These are phyloP conservation scores for Patella caerulea DNA, from an alignment of 2,888 invertebrate species.

Conservation along the genomic window DNA sequence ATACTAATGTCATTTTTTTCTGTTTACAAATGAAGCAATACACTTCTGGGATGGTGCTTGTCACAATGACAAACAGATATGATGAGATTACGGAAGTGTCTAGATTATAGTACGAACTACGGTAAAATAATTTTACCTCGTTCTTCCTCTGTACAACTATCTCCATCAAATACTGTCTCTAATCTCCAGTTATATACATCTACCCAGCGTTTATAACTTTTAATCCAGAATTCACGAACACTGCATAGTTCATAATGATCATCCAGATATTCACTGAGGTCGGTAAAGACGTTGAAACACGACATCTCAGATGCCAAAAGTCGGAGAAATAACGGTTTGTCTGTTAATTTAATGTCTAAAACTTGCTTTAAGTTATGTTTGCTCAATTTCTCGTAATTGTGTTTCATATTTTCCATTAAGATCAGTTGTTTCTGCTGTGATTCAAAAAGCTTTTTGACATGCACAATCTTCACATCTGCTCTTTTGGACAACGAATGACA, in stretches of 20 bases:
- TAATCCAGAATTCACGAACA: constrained; percentile 60
- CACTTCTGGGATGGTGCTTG: too few relatives aligned
- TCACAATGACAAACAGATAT: too few relatives aligned
- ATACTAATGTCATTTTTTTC: too few relatives aligned
- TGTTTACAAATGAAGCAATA: too few relatives aligned
- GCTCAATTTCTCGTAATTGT: constrained; percentile 36
- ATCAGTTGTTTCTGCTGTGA: constrained; percentile 41
- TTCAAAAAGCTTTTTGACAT: constrained; percentile 45
- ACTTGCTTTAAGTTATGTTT: constrained; percentile 30
- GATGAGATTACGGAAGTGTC: too few relatives aligned
- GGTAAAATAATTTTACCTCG: not conserved
- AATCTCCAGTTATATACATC: constrained; percentile 60
- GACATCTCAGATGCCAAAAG: constrained; percentile 59
- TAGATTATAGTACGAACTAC: too few relatives aligned
- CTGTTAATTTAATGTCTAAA: constrained; percentile 46
- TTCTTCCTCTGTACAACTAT: constrained; percentile 9
- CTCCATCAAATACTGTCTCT: constrained; percentile 9
- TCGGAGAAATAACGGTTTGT: constrained; percentile 56
- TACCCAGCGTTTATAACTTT: constrained; percentile 62
- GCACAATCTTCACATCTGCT: constrained; percentile 48
- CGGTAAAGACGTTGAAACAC: constrained; percentile 49
- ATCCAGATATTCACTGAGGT: constrained; percentile 54
- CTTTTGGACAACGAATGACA: constrained; percentile 51
- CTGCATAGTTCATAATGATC: constrained; percentile 50
- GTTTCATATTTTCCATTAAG: constrained; percentile 49